phyloP scores from a whole-genome alignment of 2,888 invertebrate species.

The Hofmannophila pseudospretella region DNA sequence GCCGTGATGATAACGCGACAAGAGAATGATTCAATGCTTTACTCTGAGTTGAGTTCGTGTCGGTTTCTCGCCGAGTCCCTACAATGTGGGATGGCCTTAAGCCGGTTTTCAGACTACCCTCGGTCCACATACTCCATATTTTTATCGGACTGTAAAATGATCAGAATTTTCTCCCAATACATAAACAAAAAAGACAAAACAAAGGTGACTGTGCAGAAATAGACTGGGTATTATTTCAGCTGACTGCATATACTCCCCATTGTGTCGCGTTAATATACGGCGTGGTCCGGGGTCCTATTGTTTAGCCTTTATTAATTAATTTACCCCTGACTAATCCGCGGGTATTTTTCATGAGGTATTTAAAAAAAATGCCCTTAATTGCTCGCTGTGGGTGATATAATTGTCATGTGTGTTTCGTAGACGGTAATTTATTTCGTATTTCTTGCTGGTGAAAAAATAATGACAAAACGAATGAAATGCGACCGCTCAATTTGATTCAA shows the following conservation, averaged over 20 bases:
- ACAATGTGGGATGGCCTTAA: too few species aligned
- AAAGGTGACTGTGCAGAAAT: constrained; percentile 6
- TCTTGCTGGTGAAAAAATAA: not conserved
- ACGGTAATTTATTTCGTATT: too few species aligned
- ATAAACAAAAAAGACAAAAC: constrained; percentile 4
- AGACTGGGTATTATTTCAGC: constrained; percentile 9
- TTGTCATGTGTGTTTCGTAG: not conserved
- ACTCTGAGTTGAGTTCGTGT: too few species aligned
- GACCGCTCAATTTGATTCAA: too few species aligned
- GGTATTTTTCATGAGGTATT: constrained; percentile 3
- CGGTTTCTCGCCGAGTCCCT: too few species aligned
- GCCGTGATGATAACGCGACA: too few species aligned
- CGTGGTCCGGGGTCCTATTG: constrained; percentile 8
- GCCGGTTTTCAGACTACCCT: too few species aligned
- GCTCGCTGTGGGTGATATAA: constrained; percentile 1
- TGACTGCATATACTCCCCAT: constrained; percentile 10
- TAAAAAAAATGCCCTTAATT: constrained; percentile 1
- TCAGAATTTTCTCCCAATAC: not conserved
- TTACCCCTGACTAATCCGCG: constrained; percentile 8
- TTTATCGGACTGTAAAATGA: too few species aligned
- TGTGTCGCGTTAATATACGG: constrained; percentile 12
- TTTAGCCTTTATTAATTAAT: constrained; percentile 14
- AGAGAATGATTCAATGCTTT: too few species aligned
- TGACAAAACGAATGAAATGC: too few species aligned
- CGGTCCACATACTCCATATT: too few species aligned